Evolutionary conservation across 2,888 invertebrate genomes (phyloP), one percentile per base, ranked within the genome.

Genomic region (Sicus ferrugineus): DNA sequence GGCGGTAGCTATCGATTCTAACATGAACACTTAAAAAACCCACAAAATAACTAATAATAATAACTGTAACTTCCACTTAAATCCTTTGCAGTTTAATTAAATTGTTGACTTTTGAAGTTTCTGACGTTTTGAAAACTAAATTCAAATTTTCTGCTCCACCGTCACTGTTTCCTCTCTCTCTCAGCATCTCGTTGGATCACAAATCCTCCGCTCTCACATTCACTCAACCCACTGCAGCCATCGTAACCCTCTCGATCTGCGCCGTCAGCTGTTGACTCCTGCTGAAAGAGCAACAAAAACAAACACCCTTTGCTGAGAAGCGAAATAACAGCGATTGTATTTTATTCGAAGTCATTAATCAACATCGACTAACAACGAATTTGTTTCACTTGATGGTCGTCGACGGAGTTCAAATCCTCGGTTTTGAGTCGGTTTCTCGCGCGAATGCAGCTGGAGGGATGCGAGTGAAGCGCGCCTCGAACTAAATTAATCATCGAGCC

Each of bases 401-500:
- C 28, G 54, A 23, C 28, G 34, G 19, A 46, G 3, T 42, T 54
- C 9, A 23, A 34, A 38, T 52, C 48, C 14, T 50, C 19, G 52
- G 54, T 31, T 58, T 30, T 30, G 11, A 19, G 19, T 56, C 48
- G 21, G 48, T 30, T 48, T 38, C 14, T 19, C 26, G 38, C 30
- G 50, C 54, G 23, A 19, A 3, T 19, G 64, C 23, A 23, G 64
- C 64, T n/a, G n/a, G 19, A 38, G 16, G 42, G 42, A 42, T 59
- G 71, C 69, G 74, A 77, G 80, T 78, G 79, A 77, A 78, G 75
- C 76, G 62, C 75, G 73, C 72, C 74, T 74, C 73, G 73, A 71
- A 67, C 67, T 66, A 74, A 74, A 79, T 79, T 76, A 76, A 79
- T 81, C 80, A 80, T 73, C 70, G 70, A 62, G 61, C 59, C 62